Evolutionary conservation across 2,888 invertebrate genomes (phyloP), one percentile per base, ranked within the genome.

Genomic region (Lasioglossum oenotherae): DNA sequence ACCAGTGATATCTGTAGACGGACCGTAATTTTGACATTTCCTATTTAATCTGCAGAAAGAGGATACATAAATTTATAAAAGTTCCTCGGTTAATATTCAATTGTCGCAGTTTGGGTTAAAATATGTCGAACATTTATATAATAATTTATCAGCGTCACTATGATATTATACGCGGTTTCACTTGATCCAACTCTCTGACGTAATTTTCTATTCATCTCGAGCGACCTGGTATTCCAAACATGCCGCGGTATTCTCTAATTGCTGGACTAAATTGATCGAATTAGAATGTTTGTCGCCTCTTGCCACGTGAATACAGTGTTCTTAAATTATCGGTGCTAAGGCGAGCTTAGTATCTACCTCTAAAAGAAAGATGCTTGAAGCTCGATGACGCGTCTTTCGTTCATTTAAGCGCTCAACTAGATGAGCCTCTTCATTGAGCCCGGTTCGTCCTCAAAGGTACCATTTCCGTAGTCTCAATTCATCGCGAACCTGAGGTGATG

Each of bases 381-480:
- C 38, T 6, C 44, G 72, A 72, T 27, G 69, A 38, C 69, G 44
- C 71, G 41, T 16, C 14, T 72, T 16, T 72, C 72, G 72, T 72
- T 44, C 44, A 27, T 44, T 44, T 27, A 72, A 72, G 44, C 44
- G 27, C 8, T 41, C 23, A 38, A 38, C 38, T 41, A 41, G 71
- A 71, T 71, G 71, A n/a, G n/a, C 23, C 71, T 14, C 41, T 71
- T 71, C 71, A 71, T 41, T 71, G 71, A 71, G 41, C 0, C 71
- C 23, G 71, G 38, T 4, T 41, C 71, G 41, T n/a, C n/a, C 71
- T n/a, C 41, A 71, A 41, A 71, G 71, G 14, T n/a, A 31, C 49
- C 35, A 53, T 74, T 74, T 74, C 44, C 74, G 49, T 27, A 74
- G 27, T 46, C 27, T 53, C 35, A 74, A 53, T 74, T 74, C 44